Evolutionary conservation across 1,140 invertebrate species (phyloP).

Genomic region (Ceratosolen solmsi): DNA sequence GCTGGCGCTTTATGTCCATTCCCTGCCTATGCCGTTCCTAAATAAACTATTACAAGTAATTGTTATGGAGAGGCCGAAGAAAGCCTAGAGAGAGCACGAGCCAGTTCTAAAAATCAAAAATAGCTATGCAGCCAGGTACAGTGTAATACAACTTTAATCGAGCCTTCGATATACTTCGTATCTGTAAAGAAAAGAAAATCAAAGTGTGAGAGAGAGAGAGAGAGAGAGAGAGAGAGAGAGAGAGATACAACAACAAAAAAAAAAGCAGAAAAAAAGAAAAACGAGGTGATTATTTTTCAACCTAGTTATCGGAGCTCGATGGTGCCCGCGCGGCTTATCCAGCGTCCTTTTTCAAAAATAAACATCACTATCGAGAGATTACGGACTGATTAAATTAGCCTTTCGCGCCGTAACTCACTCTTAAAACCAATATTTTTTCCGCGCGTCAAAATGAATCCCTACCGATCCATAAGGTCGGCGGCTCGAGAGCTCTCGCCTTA

Average conservation of each 20-base stretch:
- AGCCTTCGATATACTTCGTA: background rate
- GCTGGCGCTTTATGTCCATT: too few species aligned
- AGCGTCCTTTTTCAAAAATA: background rate
- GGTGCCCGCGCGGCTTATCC: background rate
- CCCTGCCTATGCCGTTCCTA: too few species aligned
- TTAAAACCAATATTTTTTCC: background rate
- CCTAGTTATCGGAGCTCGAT: background rate
- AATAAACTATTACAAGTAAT: too few species aligned
- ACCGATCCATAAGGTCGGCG: background rate
- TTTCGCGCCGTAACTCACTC: background rate
- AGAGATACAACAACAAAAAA: too few species aligned
- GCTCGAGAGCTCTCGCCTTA: background rate
- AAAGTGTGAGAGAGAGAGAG: too few species aligned
- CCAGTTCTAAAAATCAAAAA: background rate
- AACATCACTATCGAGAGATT: background rate
- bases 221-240: too few species aligned
- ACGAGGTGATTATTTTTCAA: background rate
- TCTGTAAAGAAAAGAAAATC: background rate
- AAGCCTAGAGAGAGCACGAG: background rate
- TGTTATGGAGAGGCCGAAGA: background rate
- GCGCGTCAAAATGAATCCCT: background rate
- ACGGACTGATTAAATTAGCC: background rate
- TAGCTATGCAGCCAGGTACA: background rate
- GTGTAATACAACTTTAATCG: too few species aligned
- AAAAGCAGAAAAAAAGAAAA: too few species aligned